Conservation (phyloP, 2,797 vertebrate genomes). For the Craterocephalus amniculus region DNA sequence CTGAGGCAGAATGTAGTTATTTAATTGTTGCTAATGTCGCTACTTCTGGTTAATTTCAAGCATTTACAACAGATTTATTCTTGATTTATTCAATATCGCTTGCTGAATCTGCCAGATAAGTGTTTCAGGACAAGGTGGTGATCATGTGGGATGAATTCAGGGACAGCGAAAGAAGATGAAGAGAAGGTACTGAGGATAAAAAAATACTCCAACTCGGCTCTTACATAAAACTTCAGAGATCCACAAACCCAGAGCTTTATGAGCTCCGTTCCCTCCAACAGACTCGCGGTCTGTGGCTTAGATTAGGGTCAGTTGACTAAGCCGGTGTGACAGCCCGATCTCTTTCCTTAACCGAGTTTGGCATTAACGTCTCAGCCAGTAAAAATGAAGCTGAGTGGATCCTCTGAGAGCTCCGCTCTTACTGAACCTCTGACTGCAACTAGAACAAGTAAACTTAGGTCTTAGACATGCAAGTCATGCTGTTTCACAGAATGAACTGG, state of each 20-base stretch:
- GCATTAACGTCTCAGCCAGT: conserved; percentile 27
- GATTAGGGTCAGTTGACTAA: conserved; percentile 65
- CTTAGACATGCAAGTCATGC: not conserved
- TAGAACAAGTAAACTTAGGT: not conserved
- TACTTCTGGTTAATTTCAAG: too few relatives aligned
- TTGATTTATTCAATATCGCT: too few relatives aligned
- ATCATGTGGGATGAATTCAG: not conserved
- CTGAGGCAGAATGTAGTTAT: too few relatives aligned
- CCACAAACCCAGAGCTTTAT: conserved; percentile 3
- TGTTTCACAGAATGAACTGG: not conserved
- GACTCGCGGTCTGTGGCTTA: conserved; percentile 8
- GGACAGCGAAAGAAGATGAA: not conserved
- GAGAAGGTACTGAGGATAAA: conserved; percentile 7
- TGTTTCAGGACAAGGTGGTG: too few relatives aligned
- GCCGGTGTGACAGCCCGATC: conserved; percentile 48
- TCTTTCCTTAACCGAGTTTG: conserved; percentile 52
- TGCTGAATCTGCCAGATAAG: too few relatives aligned
- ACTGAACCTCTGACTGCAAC: not conserved
- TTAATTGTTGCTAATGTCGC: too few relatives aligned
- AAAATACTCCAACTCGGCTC: not conserved
- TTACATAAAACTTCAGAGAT: not conserved
- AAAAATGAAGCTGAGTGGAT: conserved; percentile 24
- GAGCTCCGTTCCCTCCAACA: conserved; percentile 8
- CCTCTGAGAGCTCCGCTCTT: conserved; percentile 19
- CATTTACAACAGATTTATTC: too few relatives aligned